Evolutionary conservation across 2,888 invertebrate species (phyloP), one percentile per base, ranked within the genome.

Genomic region (Eurytoma adleriae): DNA sequence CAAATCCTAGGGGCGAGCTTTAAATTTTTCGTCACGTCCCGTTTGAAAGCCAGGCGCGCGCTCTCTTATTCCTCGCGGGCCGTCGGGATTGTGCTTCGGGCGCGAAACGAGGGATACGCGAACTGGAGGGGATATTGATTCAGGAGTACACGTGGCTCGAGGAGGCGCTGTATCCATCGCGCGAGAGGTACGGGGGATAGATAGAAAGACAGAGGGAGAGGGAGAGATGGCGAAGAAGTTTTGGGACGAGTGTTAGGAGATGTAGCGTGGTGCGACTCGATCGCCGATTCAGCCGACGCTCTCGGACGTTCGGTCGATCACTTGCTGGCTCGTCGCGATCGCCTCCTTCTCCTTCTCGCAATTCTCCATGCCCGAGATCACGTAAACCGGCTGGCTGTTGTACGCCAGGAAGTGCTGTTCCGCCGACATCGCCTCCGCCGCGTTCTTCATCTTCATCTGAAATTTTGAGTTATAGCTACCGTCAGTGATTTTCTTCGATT

Each of bases 301-400:
- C 64, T 82, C 82, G 66, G 67, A 71, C 40, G 73, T 70, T 72
- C 82, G 56, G 13, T n/a, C 27, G 40, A 79, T 50, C 27, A 74
- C 62, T 16, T 76, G 73, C 27, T 76, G 79, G 57, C 76, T 61
- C 52, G 52, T 48, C 30, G 75, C 72, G 13, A 77, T 74, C 18
- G 79, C 78, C 40, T 86, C 85, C 74, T 86, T 86, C 69, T 86
- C 84, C 64, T 87, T 88, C 30, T 88, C 93, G 18, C 92, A 92
- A 85, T 94, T 94, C 85, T 95, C 94, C 83, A 93, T 92, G 3
- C 94, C 94, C 20, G 95, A 93, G 84, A 95, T 93, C 20, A 95
- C 94, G 88, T 94, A 95, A 68, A 95, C 94, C 0, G 95, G 94
- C 20, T 94, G 89, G 48, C 89, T 93, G 12, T 93, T 93, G 56